Evolutionary conservation across 1,140 invertebrate genomes (phyloP).

Genomic region (Pectinophora gossypiella): DNA sequence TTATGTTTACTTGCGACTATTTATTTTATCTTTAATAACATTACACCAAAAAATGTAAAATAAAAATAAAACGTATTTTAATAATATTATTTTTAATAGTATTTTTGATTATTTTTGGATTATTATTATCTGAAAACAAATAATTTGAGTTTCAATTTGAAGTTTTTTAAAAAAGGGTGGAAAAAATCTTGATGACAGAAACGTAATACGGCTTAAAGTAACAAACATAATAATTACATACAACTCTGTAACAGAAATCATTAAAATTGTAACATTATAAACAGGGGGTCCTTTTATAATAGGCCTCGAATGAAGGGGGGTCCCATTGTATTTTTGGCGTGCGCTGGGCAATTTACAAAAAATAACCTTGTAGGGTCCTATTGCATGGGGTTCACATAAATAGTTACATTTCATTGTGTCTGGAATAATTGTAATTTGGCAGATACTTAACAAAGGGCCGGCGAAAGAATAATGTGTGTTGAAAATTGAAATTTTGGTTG

Average conservation of each 20-base stretch:
- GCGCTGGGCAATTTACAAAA: constrained; percentile 55
- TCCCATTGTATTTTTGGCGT: constrained; percentile 31
- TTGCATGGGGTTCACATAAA: constrained; percentile 43
- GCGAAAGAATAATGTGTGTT: constrained; percentile 12
- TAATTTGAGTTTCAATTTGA: too few species aligned
- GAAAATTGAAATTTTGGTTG: constrained; percentile 12
- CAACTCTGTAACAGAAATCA: constrained; percentile 31
- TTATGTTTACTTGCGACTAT: too few species aligned
- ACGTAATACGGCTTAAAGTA: constrained; percentile 4
- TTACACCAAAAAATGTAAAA: too few species aligned
- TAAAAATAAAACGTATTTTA: too few species aligned
- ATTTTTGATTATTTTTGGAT: too few species aligned
- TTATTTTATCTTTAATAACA: too few species aligned
- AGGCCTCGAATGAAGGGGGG: constrained; percentile 48
- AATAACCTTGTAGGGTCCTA: constrained; percentile 36
- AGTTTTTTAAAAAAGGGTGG: too few species aligned
- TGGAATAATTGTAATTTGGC: constrained; percentile 64
- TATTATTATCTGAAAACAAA: too few species aligned
- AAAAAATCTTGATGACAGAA: constrained; percentile 2
- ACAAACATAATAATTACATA: constrained; percentile 16
- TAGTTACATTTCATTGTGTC: constrained; percentile 57
- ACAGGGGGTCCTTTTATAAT: constrained; percentile 60
- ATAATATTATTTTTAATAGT: too few species aligned
- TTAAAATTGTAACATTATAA: constrained; percentile 67
- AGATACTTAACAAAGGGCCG: constrained; percentile 30